A percentile compares a stretch with the other conserved stretches of the same genome.
Conservation (phyloP, 2,797 vertebrate genomes). For the Simalia tracyae region DNA sequence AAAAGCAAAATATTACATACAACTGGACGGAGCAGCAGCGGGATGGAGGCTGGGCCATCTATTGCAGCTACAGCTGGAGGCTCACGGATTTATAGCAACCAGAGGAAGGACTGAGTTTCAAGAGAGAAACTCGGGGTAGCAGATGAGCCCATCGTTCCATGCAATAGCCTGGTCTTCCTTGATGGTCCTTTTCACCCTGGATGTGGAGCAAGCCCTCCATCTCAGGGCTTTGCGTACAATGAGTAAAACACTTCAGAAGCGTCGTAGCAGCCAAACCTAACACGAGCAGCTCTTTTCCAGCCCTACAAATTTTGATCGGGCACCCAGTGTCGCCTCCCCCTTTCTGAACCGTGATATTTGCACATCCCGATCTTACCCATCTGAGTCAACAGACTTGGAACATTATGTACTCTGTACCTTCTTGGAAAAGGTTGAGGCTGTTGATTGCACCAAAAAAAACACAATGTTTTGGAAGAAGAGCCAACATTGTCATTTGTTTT, state of each 20-base stretch:
- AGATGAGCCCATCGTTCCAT: too few relatives aligned
- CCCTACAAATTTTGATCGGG: background rate
- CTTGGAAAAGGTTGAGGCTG: background rate
- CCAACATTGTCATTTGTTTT: background rate
- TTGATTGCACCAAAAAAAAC: background rate
- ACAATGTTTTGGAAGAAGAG: constrained; percentile 5
- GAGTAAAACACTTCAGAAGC: background rate
- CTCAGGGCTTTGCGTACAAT: too few relatives aligned
- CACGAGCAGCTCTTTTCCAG: background rate
- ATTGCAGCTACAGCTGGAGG: too few relatives aligned
- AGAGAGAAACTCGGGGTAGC: too few relatives aligned
- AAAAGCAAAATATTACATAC: too few relatives aligned
- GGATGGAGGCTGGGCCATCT: too few relatives aligned
- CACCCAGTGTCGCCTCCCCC: background rate
- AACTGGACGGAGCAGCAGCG: too few relatives aligned
- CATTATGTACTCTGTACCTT: background rate
- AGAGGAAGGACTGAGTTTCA: too few relatives aligned
- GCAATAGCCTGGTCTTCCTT: too few relatives aligned
- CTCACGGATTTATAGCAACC: too few relatives aligned
- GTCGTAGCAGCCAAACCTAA: background rate
- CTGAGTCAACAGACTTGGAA: constrained; percentile 20
- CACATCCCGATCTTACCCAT: background rate
- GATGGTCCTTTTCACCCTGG: too few relatives aligned
- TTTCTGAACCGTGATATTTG: background rate
- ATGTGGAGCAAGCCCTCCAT: too few relatives aligned